phyloP scores from a whole-genome alignment of 2,113 vertebrate genomes.

The Pachyramphus minor region DNA sequence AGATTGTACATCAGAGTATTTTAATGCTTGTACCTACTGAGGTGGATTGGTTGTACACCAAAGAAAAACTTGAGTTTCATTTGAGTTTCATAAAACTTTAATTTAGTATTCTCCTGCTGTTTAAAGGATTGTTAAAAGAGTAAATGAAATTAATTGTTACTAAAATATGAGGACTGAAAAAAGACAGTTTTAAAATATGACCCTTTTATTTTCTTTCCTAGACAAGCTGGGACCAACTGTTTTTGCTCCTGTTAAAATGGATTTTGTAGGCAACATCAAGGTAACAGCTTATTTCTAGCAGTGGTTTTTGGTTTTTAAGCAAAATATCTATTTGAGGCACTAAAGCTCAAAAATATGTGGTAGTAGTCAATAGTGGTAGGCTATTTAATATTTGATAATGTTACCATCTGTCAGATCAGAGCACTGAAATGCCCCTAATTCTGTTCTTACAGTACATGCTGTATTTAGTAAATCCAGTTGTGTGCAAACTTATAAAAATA shows the following conservation, averaged over 20 bases:
- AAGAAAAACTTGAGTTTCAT: neutral
- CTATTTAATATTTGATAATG: neutral
- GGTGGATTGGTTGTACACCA: neutral
- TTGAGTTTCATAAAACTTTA: too few relatives aligned
- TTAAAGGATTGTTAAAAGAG: neutral
- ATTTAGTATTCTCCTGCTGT: neutral
- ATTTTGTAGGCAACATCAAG: conserved; percentile 99
- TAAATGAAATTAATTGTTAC: neutral
- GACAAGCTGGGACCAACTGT: conserved; percentile 97
- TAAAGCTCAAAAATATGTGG: neutral
- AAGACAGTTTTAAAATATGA: neutral
- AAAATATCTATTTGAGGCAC: neutral
- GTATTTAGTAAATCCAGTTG: neutral
- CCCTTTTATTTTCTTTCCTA: conserved; percentile 56
- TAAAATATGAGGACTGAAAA: neutral
- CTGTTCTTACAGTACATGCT: neutral
- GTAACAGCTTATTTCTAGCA: conserved; percentile 65
- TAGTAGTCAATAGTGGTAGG: neutral
- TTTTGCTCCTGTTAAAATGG: conserved; percentile 99
- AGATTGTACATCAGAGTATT: neutral
- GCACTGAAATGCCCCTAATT: neutral
- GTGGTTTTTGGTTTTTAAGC: neutral
- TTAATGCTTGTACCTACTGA: neutral
- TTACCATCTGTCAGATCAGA: neutral
- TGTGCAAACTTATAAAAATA: neutral